Base-by-base conservation (phyloP, 2,888 invertebrate genomes). In the Nomada fabriciana region DNA sequence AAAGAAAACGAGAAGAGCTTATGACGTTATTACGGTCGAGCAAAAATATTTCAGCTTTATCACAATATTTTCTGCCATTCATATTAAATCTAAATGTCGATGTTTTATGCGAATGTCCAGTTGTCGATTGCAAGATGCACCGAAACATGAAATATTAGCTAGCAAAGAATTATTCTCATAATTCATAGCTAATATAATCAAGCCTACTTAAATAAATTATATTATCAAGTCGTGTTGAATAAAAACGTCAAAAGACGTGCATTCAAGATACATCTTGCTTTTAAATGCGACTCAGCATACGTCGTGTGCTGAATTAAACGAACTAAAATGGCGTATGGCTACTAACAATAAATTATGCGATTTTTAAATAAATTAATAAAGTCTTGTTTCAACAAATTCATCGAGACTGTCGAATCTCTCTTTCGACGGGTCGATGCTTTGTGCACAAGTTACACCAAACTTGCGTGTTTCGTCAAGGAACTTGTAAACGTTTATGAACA, bases 391-490 rank as follows among this genome's bases (percentile, higher is more conserved):
- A 52, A 42, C 11, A 11, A 2, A n/a, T 59, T 42, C 25, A 1
- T 60, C 11, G 13, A 15, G 29, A 20, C 55, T 2, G 2, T 60
- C 36, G 13, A 77, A 52, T 10, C 2, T 2, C 4, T 42, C 1
- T 11, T 47, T 36, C 0, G 29, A n/a, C 5, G 5, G 13, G 36
- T 20, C 15, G n/a, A 61, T 18, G 23, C 15, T 36, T 50, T 3
- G 0, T n/a, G 47, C n/a, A 50, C 15, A 59, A 59, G 11, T 55
- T n/a, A n/a, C 63, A 47, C n/a, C 43, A 29, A 13, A 70, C 60
- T 57, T 71, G 57, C 55, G 47, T 43, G 43, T 78, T 18, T 78
- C 29, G 29, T 64, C 55, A n/a, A 59, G 71, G 77, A 80, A 80
- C 68, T 68, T 60, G 71, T 1, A 72, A 67, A 29, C 52, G 43